A percentile compares a stretch with the other conserved stretches of the same genome.
These are phyloP conservation scores for Acromyrmex echinatior DNA, from an alignment of 1,140 invertebrate species.

Conservation along the genomic window DNA sequence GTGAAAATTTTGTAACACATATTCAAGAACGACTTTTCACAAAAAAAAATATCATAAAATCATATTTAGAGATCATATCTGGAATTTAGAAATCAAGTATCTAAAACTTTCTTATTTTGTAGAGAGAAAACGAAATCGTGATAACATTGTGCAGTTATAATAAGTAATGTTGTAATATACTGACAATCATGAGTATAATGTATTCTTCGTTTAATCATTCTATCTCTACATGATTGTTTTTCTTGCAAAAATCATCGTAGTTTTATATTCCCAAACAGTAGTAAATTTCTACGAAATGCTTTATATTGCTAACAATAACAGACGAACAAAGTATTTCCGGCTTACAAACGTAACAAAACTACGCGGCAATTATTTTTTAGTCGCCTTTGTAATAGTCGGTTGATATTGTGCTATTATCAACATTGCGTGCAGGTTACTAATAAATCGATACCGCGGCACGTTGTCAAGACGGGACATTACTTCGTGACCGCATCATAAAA, in stretches of 20 bases:
- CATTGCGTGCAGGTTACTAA: conserved; percentile 26
- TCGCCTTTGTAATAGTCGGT: conserved; percentile 11
- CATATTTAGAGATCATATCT: background rate
- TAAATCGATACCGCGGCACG: conserved; percentile 45
- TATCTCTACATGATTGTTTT: background rate
- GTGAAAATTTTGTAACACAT: background rate
- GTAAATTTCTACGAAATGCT: background rate
- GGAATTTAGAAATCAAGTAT: background rate
- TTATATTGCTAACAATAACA: conserved; percentile 19
- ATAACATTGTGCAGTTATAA: conserved; percentile 22
- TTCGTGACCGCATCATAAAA: conserved; percentile 28
- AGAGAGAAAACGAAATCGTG: conserved; percentile 7
- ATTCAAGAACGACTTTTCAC: background rate
- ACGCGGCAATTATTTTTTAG: conserved; percentile 27
- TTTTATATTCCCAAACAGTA: background rate
- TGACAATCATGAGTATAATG: background rate
- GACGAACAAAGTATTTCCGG: background rate
- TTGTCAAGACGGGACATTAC: conserved; percentile 21
- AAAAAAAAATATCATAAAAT: background rate
- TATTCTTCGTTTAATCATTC: conserved; percentile 4
- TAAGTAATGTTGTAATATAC: conserved; percentile 26
- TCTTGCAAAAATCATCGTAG: conserved; percentile 16
- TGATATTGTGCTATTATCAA: conserved; percentile 35
- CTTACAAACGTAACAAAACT: background rate
- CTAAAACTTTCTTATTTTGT: conserved; percentile 16